Evolutionary conservation across 1,140 invertebrate genomes (phyloP).

Genomic region (Tetraneura akinire): DNA sequence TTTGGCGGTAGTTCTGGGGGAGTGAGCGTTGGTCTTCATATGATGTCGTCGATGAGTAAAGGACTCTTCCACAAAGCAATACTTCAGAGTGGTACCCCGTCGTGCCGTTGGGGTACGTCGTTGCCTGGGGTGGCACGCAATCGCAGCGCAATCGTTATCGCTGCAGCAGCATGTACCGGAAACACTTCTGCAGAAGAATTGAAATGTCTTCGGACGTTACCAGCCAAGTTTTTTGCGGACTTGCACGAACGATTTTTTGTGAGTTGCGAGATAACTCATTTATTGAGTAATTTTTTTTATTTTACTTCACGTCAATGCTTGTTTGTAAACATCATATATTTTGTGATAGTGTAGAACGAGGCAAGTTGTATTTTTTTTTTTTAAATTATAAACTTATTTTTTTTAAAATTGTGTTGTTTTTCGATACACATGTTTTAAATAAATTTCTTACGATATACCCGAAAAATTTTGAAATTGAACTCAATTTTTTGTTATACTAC

Average conservation of each 20-base stretch:
- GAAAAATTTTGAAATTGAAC: no score
- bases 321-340: no score
- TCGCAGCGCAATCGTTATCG: slow-evolving; percentile 58
- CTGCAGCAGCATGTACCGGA: slow-evolving; percentile 64
- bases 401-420: no score
- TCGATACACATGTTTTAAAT: no score
- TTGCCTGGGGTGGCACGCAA: not conserved
- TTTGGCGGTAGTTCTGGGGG: slow-evolving; percentile 72
- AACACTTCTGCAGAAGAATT: slow-evolving; percentile 62
- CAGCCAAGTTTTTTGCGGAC: slow-evolving; percentile 53
- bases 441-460: no score
- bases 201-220: slow-evolving; percentile 62
- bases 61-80: slow-evolving; percentile 59
- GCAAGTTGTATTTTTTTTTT: no score
- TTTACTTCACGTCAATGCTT: no score
- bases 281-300: no score
- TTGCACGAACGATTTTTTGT: not conserved
- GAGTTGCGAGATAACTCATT: no score
- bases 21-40: slow-evolving; percentile 67
- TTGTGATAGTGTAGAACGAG: no score
- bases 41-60: slow-evolving; percentile 62
- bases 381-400: no score
- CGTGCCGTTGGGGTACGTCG: slow-evolving; percentile 64
- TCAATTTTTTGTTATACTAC: no score
- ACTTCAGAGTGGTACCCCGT: slow-evolving; percentile 66